Evolutionary conservation across 2,888 invertebrate genomes (phyloP).

Genomic region (Itoplectis maculator): DNA sequence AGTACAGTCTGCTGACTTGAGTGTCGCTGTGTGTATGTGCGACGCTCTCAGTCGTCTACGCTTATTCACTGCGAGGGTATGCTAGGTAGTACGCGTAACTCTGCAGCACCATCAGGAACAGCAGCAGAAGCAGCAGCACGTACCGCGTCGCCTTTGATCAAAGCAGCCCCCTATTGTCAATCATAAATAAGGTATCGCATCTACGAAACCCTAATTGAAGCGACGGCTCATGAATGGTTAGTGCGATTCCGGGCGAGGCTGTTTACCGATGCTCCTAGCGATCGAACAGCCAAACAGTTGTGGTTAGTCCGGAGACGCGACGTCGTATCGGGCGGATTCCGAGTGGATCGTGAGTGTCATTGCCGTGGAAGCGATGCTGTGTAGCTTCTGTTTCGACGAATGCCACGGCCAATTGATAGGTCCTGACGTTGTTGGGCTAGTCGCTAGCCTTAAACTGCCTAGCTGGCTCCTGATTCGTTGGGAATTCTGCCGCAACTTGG

Average conservation of each 20-base stretch:
- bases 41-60: neutral
- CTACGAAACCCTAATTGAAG: neutral
- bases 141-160: neutral
- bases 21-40: neutral
- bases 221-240: neutral
- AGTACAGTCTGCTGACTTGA: constrained; percentile 23
- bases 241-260: neutral
- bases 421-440: too few relatives aligned
- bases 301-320: neutral
- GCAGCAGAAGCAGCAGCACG: too few relatives aligned
- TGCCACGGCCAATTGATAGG: neutral
- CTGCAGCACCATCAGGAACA: too few relatives aligned
- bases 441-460: too few relatives aligned
- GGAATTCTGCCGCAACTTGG: too few relatives aligned
- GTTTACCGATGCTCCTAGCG: neutral
- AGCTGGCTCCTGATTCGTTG: too few relatives aligned
- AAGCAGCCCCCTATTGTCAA: neutral
- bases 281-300: neutral
- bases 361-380: neutral
- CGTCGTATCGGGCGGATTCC: neutral
- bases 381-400: neutral
- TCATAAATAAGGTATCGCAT: neutral
- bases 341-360: neutral
- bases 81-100: neutral
- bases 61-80: neutral